Percentiles rank a stretch among this genome's conserved stretches.
phyloP scores from a whole-genome alignment of 2,888 invertebrate genomes.

The Drosophila buzzatii region DNA sequence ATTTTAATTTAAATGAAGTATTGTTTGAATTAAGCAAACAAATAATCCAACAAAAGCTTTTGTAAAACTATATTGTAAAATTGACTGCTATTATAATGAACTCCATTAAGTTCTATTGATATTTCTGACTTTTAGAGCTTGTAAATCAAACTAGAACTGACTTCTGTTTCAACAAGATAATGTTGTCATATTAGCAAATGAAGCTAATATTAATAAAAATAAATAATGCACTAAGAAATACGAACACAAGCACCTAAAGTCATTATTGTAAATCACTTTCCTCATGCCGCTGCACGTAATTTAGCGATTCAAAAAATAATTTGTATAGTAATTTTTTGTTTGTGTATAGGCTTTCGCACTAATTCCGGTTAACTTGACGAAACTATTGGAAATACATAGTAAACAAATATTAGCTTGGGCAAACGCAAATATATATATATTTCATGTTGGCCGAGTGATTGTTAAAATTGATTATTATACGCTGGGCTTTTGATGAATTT shows the following conservation, averaged over 20 bases:
- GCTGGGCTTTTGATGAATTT: constrained; percentile 7
- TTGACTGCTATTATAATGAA: background rate
- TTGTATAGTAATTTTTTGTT: background rate
- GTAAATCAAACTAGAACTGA: background rate
- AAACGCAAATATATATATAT: constrained; percentile 18
- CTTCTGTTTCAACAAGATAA: background rate
- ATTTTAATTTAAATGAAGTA: too few relatives aligned
- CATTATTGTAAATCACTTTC: background rate
- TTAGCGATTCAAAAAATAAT: constrained; percentile 10
- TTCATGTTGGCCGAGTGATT: constrained; percentile 4
- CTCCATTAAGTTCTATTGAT: background rate
- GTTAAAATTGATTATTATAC: constrained; percentile 15
- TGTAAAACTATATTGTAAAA: too few relatives aligned
- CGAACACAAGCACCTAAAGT: background rate
- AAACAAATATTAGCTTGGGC: constrained; percentile 3
- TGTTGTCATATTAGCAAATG: background rate
- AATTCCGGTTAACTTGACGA: background rate
- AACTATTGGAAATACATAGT: background rate
- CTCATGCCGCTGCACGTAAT: constrained; percentile 14
- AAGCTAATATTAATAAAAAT: background rate
- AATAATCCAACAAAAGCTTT: too few relatives aligned
- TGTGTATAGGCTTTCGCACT: background rate
- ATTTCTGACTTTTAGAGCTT: background rate
- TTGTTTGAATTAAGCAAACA: too few relatives aligned
- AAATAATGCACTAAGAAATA: background rate